phyloP scores from a whole-genome alignment of 1,140 invertebrate species.

The Maconellicoccus hirsutus region DNA sequence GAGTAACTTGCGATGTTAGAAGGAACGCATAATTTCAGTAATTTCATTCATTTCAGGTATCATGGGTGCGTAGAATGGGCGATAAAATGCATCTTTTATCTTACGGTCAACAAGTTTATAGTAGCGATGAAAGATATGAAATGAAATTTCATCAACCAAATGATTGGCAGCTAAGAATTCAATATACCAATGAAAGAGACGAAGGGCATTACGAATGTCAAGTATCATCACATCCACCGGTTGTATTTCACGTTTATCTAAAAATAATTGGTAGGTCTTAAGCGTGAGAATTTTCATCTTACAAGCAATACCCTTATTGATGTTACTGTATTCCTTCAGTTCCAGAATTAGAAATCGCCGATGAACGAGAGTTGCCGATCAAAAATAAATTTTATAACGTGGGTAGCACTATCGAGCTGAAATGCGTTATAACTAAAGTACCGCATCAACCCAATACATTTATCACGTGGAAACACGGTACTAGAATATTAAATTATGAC shows the following conservation, averaged over 20 bases:
- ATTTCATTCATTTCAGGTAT: slow-evolving; percentile 43
- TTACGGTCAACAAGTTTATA: slow-evolving; percentile 63
- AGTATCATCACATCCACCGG: slow-evolving; percentile 74
- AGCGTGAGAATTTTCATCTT: too few species aligned
- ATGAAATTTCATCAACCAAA: slow-evolving; percentile 27
- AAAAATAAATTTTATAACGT: slow-evolving; percentile 77
- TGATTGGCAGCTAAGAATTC: slow-evolving; percentile 77
- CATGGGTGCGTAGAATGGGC: slow-evolving; percentile 59
- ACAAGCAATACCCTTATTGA: background rate
- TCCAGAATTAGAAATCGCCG: slow-evolving; percentile 69
- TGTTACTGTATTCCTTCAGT: slow-evolving; percentile 41
- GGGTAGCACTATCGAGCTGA: slow-evolving; percentile 71
- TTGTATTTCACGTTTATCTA: slow-evolving; percentile 67
- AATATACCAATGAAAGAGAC: slow-evolving; percentile 66
- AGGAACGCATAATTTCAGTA: too few species aligned
- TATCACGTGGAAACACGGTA: slow-evolving; percentile 66
- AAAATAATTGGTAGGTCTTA: slow-evolving; percentile 68
- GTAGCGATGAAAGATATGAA: slow-evolving; percentile 44
- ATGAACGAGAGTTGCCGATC: slow-evolving; percentile 62
- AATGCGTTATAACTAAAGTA: slow-evolving; percentile 70
- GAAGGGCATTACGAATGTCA: slow-evolving; percentile 76
- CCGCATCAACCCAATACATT: slow-evolving; percentile 58
- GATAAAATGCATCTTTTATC: slow-evolving; percentile 62
- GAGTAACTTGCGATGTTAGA: too few species aligned
- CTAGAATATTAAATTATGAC: slow-evolving; percentile 69